A percentile compares a stretch with the other conserved stretches of the same genome.
phyloP scores from a whole-genome alignment of 2,888 invertebrate species.

The Amiota mariae region DNA sequence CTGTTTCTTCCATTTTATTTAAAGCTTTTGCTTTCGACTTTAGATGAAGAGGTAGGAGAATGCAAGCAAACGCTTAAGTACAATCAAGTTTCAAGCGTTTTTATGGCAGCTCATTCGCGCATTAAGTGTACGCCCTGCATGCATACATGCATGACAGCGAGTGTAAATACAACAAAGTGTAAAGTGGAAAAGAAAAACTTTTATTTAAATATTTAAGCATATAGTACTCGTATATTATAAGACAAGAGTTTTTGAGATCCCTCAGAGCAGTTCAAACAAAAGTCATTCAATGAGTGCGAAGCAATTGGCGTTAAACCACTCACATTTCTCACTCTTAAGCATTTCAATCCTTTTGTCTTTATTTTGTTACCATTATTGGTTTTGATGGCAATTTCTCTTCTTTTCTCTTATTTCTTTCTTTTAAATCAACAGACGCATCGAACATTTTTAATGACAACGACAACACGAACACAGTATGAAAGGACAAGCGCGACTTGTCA shows the following conservation, averaged over 20 bases:
- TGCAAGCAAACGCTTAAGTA: slow-evolving; percentile 5
- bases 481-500: not conserved
- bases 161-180: not conserved
- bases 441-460: no score
- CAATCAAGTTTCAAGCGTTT: slow-evolving; percentile 16
- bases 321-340: not conserved
- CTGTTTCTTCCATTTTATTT: no score
- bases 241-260: not conserved
- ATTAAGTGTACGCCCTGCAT: slow-evolving; percentile 9
- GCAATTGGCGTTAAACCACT: not conserved
- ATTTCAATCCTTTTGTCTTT: not conserved
- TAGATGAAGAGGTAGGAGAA: not conserved
- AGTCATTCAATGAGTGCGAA: no score
- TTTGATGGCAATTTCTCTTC: no score
- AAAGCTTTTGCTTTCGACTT: no score
- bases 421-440: no score
- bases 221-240: not conserved
- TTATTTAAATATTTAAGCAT: not conserved
- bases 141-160: not conserved
- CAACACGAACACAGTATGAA: no score
- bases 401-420: no score
- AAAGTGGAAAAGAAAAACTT: not conserved
- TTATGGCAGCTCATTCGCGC: slow-evolving; percentile 11
- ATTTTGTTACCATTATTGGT: no score
- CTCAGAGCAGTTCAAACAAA: no score